Conservation (phyloP, 2,888 invertebrate species). For the Yponomeuta plumbellus region DNA sequence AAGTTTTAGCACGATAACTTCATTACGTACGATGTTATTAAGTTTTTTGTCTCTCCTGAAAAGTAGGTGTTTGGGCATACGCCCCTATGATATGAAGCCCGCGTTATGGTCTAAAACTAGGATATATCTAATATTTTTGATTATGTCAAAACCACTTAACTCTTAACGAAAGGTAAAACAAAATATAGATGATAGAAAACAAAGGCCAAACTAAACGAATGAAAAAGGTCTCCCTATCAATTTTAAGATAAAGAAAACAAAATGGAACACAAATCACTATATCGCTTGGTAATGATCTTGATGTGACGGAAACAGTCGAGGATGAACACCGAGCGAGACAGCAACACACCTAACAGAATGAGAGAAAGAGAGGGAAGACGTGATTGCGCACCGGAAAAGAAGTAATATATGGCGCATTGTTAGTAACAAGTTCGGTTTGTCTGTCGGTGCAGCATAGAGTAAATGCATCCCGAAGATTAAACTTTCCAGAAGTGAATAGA, state of each 20-base stretch:
- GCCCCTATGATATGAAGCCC: too few species aligned
- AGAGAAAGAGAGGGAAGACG: slow-evolving; percentile 30
- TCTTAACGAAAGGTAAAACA: background rate
- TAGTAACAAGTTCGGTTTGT: slow-evolving; percentile 69
- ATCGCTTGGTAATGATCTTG: slow-evolving; percentile 70
- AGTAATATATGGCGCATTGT: slow-evolving; percentile 74
- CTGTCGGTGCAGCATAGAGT: slow-evolving; percentile 18
- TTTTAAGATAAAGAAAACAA: slow-evolving; percentile 29
- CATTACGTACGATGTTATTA: too few species aligned
- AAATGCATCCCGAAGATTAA: background rate
- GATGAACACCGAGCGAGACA: slow-evolving; percentile 48
- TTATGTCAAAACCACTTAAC: background rate
- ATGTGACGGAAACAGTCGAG: slow-evolving; percentile 39
- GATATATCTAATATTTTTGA: too few species aligned
- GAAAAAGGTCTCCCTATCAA: background rate
- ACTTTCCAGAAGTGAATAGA: background rate
- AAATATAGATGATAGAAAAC: background rate
- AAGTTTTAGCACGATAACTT: too few species aligned
- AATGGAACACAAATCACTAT: slow-evolving; percentile 64
- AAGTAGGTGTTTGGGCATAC: too few species aligned
- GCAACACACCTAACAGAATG: slow-evolving; percentile 21
- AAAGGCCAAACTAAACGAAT: background rate
- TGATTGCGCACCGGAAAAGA: slow-evolving; percentile 67
- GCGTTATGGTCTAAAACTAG: too few species aligned
- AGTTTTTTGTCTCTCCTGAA: too few species aligned